Conservation (phyloP, 2,113 vertebrate species). For the Otis tarda region DNA sequence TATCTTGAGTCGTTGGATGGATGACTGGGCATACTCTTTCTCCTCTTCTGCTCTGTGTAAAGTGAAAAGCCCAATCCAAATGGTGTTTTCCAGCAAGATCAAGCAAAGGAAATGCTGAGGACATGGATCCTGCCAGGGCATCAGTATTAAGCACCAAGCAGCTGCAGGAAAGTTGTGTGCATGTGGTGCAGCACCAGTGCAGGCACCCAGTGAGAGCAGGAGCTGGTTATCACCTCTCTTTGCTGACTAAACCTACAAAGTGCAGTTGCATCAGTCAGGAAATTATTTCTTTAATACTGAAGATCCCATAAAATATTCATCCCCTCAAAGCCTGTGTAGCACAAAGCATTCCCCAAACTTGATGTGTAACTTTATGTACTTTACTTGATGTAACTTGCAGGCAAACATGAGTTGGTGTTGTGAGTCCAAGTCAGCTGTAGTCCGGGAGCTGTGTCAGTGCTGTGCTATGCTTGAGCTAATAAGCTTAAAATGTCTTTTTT, state of each 20-base stretch:
- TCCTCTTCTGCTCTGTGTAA: neutral
- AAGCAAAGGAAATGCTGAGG: neutral
- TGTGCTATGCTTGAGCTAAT: neutral
- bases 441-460: neutral
- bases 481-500: neutral
- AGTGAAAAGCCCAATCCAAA: neutral
- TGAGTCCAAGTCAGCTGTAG: neutral
- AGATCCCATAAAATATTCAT: neutral
- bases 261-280: neutral
- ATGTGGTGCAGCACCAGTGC: neutral
- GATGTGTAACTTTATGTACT: neutral
- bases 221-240: neutral
- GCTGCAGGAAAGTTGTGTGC: neutral
- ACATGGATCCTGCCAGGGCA: neutral
- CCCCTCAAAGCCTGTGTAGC: neutral
- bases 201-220: neutral
- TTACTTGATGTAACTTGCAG: neutral
- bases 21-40: neutral
- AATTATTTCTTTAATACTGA: neutral
- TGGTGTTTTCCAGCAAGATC: neutral
- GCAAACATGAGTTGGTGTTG: neutral
- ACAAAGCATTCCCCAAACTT: neutral
- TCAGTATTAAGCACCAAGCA: neutral
- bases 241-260: neutral
- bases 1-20: neutral